phyloP scores from a whole-genome alignment of 2,797 vertebrate species.

The Dendrocincla fuliginosa region DNA sequence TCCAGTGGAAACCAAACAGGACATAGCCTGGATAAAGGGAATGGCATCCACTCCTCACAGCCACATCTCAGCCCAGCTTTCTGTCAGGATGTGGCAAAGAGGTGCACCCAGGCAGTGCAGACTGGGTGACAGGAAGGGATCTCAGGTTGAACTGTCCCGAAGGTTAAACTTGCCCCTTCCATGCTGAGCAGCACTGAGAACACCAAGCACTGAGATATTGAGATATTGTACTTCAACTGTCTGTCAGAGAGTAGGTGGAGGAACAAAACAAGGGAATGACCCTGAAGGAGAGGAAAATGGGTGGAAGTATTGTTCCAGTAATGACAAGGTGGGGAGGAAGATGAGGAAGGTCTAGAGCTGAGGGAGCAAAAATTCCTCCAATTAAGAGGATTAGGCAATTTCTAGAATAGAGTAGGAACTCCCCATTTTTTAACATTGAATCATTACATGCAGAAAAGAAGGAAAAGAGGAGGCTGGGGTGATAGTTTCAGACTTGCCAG shows the following conservation, averaged over 20 bases:
- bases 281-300: neutral
- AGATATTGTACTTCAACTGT: neutral
- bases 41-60: neutral
- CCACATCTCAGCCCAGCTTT: neutral
- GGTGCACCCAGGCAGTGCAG: neutral
- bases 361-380: neutral
- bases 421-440: neutral
- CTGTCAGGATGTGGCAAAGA: neutral
- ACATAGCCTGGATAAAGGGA: neutral
- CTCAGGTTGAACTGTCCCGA: neutral
- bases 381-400: neutral
- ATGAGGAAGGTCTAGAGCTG: neutral
- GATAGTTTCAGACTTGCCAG: neutral
- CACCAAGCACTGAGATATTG: neutral
- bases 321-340: neutral
- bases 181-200: neutral
- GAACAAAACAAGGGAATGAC: neutral
- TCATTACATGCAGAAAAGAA: neutral
- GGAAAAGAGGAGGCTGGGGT: neutral
- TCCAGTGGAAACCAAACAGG: neutral
- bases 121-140: neutral
- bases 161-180: neutral
- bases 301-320: neutral
- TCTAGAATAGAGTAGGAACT: neutral
- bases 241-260: neutral